Base-by-base conservation (phyloP, 2,797 vertebrate genomes). In the Siniperca obscura region DNA sequence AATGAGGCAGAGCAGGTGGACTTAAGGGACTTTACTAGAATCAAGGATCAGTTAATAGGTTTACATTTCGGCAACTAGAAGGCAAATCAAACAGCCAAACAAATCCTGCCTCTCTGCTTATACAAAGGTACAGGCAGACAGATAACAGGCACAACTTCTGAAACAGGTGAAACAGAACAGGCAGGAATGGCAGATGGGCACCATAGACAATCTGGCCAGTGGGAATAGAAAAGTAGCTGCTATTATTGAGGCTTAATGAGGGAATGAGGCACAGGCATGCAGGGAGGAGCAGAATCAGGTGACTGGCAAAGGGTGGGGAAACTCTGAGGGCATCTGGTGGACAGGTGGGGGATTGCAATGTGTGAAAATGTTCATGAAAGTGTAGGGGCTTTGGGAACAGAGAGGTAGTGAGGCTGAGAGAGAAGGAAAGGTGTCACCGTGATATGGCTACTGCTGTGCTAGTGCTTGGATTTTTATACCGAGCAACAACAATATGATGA, bases 281-380 rank as follows among this genome's bases (percentile, higher is more conserved):
- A 72, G 21, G 38, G 27, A 14, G 27, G 27, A 25, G 52, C 14
- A 57, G 40, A 30, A 7, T 53, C 22, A 38, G 55, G 27, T 61
- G 21, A 50, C 25, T 25, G 6, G 12, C 6, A 14, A 36, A 9
- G 52, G 50, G 57, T 22, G 14, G n/a, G 53, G 46, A 64, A 36
- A 38, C 57, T 55, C 14, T 50, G 30, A 40, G 57, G 46, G 13
- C 40, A 57, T 40, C 77, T 65, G 30, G 40, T 72, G 68, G 68
- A 56, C 68, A 78, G 52, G 50, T 72, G 30, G 21, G n/a, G 53
- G 55, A 56, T 13, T 4, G 59, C 65, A 60, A 13, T 12, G 25
- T 2, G 6, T 50, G 22, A 36, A 61, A n/a, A 12, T 16, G 16
- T 34, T 38, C 38, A 36, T 27, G 22, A 48, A 50, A 50, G 38